Evolutionary conservation across 2,888 invertebrate genomes (phyloP).

Genomic region (Chalcis sispes): DNA sequence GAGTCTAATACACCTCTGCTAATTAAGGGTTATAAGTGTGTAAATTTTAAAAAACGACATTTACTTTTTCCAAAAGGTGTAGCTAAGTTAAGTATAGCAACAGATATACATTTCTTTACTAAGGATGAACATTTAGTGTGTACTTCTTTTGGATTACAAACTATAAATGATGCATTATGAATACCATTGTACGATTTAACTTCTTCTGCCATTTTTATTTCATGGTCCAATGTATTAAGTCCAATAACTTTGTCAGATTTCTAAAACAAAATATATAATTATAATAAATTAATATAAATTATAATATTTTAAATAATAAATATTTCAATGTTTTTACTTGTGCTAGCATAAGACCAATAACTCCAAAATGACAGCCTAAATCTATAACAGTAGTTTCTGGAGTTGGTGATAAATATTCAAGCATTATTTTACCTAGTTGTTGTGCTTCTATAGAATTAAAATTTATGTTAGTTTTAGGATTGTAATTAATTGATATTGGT

Average conservation of each 20-base stretch:
- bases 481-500: constrained; percentile 49
- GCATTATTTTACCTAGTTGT: constrained; percentile 42
- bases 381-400: constrained; percentile 50
- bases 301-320: neutral
- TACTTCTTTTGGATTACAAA: constrained; percentile 46
- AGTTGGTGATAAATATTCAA: constrained; percentile 37
- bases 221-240: constrained; percentile 31
- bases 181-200: constrained; percentile 37
- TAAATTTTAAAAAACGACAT: neutral
- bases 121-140: constrained; percentile 45
- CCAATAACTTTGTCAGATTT: constrained; percentile 56
- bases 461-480: constrained; percentile 36
- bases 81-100: constrained; percentile 41
- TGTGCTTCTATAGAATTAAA: constrained; percentile 50
- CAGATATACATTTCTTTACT: constrained; percentile 40
- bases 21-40: no score
- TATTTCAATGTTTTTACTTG: constrained; percentile 37
- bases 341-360: constrained; percentile 50
- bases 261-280: constrained; percentile 32
- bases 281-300: neutral
- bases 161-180: constrained; percentile 48
- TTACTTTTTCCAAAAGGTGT: constrained; percentile 55
- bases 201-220: constrained; percentile 50
- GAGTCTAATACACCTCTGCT: no score
- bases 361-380: constrained; percentile 52